Conservation (phyloP, 2,113 vertebrate genomes). For the Pavo muticus region DNA sequence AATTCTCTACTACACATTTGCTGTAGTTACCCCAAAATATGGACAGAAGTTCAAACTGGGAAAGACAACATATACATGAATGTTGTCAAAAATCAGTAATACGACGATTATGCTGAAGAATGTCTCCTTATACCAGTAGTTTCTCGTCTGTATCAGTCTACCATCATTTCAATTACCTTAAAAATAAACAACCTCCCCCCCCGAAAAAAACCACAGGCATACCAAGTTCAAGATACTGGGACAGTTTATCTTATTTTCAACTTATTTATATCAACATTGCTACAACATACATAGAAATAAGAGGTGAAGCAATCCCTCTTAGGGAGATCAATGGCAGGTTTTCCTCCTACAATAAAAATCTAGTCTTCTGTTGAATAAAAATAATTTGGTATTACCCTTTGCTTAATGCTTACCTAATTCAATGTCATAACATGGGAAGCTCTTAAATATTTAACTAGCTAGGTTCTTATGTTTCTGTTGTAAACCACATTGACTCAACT, state of each 20-base stretch:
- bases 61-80: neutral
- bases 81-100: neutral
- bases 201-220: neutral
- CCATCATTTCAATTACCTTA: neutral
- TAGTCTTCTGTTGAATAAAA: neutral
- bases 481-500: neutral
- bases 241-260: neutral
- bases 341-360: neutral
- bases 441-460: neutral
- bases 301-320: neutral
- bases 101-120: neutral
- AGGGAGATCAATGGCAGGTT: neutral
- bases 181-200: neutral
- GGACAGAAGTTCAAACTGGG: neutral
- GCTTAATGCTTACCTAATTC: neutral
- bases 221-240: neutral
- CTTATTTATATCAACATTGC: neutral
- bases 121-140: neutral
- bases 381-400: neutral
- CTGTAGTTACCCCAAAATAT: neutral
- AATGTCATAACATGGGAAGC: neutral
- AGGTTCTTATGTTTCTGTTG: neutral
- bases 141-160: neutral
- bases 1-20: neutral
- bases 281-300: neutral